Conservation (phyloP, 2,113 vertebrate species). For the Lampris incognitus region DNA sequence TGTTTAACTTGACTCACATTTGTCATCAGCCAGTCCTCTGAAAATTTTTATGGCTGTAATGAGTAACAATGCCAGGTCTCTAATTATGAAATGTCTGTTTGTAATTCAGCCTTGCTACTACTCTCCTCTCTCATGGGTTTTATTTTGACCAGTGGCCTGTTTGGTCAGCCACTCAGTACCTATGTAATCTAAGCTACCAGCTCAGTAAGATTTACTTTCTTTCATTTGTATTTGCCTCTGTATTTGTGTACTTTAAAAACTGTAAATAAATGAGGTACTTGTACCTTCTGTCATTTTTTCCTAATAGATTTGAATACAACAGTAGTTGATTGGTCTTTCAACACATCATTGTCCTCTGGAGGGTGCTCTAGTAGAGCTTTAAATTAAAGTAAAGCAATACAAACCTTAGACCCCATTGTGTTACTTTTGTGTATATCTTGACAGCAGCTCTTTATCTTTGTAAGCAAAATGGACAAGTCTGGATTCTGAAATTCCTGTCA, state of each 20-base stretch:
- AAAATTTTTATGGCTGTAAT: conserved; percentile 4
- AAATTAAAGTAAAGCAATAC: not conserved
- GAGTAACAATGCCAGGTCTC: conserved; percentile 5
- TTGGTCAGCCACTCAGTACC: conserved; percentile 35
- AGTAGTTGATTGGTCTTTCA: not conserved
- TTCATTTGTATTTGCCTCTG: conserved; percentile 84
- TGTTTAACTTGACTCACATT: conserved; percentile 9
- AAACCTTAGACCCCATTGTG: no score
- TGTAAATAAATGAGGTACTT: conserved; percentile 96
- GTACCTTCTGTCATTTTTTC: conserved; percentile 53
- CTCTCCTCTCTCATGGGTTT: conserved; percentile 10
- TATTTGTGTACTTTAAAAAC: conserved; percentile 87
- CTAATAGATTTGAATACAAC: not conserved
- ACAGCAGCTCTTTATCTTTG: no score
- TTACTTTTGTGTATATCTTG: no score
- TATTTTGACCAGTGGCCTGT: conserved; percentile 38
- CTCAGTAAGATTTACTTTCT: conserved; percentile 71
- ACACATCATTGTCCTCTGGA: not conserved
- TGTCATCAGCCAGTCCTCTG: conserved; percentile 3
- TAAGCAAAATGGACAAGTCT: no score
- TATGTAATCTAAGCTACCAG: conserved; percentile 75
- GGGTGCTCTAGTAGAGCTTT: not conserved
- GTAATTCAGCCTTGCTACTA: conserved; percentile 24
- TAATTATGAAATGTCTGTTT: conserved; percentile 25
- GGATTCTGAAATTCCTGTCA: no score